Conservation (phyloP, 2,888 invertebrate species). For the Polydrusus cervinus region DNA sequence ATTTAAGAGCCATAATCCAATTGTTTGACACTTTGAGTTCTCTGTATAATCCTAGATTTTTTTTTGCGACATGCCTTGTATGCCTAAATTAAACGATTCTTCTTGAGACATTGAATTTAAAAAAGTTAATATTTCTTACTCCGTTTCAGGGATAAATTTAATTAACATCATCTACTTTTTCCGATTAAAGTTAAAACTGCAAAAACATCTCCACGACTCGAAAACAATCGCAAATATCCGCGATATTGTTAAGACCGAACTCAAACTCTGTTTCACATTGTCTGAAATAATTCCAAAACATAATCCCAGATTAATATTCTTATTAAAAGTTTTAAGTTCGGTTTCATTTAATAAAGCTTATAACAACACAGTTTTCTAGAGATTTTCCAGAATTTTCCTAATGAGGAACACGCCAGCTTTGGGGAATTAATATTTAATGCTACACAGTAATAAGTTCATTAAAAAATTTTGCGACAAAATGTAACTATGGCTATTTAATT, state of each 20-base stretch:
- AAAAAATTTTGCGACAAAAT: too few relatives aligned
- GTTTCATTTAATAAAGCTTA: constrained; percentile 46
- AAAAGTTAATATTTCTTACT: too few relatives aligned
- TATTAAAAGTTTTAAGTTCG: constrained; percentile 48
- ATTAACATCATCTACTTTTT: too few relatives aligned
- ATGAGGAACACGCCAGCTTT: constrained; percentile 27
- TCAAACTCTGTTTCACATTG: constrained; percentile 20
- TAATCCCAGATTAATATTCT: constrained; percentile 49
- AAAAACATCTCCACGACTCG: background rate
- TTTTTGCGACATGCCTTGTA: too few relatives aligned
- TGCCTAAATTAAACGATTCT: too few relatives aligned
- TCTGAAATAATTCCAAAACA: constrained; percentile 32
- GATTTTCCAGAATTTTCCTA: constrained; percentile 37
- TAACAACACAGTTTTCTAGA: constrained; percentile 33
- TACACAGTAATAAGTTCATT: too few relatives aligned
- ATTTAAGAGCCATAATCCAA: too few relatives aligned
- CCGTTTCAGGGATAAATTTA: too few relatives aligned
- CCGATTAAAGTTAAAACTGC: background rate
- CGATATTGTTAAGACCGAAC: constrained; percentile 12
- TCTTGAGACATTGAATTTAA: too few relatives aligned
- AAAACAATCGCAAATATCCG: constrained; percentile 5
- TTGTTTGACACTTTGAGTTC: too few relatives aligned
- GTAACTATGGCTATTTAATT: too few relatives aligned
- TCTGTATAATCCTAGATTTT: too few relatives aligned
- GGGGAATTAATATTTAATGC: constrained; percentile 40